Evolutionary conservation across 2,888 invertebrate genomes (phyloP).

Genomic region (Latrodectus elegans): DNA sequence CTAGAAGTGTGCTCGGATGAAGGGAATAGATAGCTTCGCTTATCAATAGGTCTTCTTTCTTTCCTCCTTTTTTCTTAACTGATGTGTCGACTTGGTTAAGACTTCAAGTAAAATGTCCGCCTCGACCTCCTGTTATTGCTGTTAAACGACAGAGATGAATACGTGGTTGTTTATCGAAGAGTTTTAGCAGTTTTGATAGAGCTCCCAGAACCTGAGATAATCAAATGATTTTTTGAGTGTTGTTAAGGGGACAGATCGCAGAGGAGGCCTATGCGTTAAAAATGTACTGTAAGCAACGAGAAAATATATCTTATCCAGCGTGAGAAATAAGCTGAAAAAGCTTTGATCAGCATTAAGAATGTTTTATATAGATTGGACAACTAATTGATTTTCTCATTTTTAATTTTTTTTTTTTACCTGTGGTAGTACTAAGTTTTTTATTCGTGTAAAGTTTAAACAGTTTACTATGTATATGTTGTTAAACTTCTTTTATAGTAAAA

Average conservation of each 20-base stretch:
- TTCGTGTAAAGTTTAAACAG: too few relatives aligned
- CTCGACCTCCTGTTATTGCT: not conserved
- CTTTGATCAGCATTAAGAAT: too few relatives aligned
- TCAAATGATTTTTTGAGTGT: not conserved
- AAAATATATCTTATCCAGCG: too few relatives aligned
- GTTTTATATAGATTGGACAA: too few relatives aligned
- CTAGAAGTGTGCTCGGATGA: slow-evolving; percentile 6
- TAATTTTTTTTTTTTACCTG: too few relatives aligned
- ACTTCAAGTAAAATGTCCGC: not conserved
- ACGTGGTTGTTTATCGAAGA: not conserved
- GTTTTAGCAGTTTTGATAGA: not conserved
- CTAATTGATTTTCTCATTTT: too few relatives aligned
- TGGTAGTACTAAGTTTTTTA: too few relatives aligned
- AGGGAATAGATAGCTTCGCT: not conserved
- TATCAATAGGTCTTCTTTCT: not conserved
- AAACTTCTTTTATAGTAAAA: too few relatives aligned
- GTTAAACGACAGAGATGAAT: not conserved
- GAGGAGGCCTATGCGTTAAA: not conserved
- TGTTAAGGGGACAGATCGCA: not conserved
- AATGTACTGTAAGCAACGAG: too few relatives aligned
- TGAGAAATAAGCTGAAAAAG: too few relatives aligned
- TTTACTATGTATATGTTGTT: too few relatives aligned
- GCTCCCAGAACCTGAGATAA: not conserved
- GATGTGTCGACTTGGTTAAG: slow-evolving; percentile 17
- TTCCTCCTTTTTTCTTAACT: slow-evolving; percentile 14